Evolutionary conservation across 2,888 invertebrate genomes (phyloP).

Genomic region (Miltochrista miniata): DNA sequence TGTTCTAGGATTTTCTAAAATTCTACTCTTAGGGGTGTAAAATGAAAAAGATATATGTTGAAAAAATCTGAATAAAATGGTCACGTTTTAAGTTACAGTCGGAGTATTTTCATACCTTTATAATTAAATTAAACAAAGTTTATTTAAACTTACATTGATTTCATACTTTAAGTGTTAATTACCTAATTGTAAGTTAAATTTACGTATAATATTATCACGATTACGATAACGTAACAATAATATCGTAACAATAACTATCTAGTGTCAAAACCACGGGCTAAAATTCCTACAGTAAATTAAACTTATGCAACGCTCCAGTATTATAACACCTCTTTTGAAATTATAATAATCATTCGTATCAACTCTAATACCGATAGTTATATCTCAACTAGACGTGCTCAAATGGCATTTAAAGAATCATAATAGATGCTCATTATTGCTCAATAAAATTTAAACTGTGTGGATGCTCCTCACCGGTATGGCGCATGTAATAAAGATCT

Average conservation of each 20-base stretch:
- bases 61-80: too few relatives aligned
- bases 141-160: too few relatives aligned
- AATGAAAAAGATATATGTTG: too few relatives aligned
- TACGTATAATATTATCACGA: too few relatives aligned
- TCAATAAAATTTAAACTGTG: conserved; percentile 32
- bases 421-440: conserved; percentile 35
- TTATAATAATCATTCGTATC: too few relatives aligned
- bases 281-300: conserved; percentile 2
- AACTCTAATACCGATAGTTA: conserved; percentile 22
- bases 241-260: background rate
- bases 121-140: too few relatives aligned
- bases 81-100: too few relatives aligned
- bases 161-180: too few relatives aligned
- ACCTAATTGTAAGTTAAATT: too few relatives aligned
- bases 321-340: too few relatives aligned
- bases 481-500: conserved; percentile 81
- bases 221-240: background rate
- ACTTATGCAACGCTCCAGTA: conserved; percentile 1
- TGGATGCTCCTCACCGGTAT: conserved; percentile 33
- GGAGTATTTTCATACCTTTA: background rate
- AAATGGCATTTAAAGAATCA: conserved; percentile 27
- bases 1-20: too few relatives aligned
- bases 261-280: background rate
- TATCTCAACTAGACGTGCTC: conserved; percentile 27
- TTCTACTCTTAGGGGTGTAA: too few relatives aligned